Evolutionary conservation across 2,113 vertebrate species (phyloP), one percentile per base, ranked within the genome.

Genomic region (Scatophagus argus): DNA sequence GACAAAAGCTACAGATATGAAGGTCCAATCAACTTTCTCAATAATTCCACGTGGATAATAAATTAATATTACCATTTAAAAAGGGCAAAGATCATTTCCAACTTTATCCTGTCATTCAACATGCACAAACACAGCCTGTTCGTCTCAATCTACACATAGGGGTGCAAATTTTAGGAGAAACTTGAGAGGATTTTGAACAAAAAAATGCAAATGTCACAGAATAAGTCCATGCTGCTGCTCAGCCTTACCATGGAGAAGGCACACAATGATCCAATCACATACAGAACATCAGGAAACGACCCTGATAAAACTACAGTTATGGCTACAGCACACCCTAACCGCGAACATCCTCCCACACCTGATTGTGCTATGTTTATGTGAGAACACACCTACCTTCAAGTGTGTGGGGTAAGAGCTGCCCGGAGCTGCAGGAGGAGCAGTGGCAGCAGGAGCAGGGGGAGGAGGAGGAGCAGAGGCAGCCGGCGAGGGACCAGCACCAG

Each of bases 401-500:
- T 99, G 98, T 52, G 96, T 39, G 31, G 98, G 98, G 27, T 97
- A 99, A 6, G 97, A 97, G 89, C 98, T 99, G 73, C 98, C 98
- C 3, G 97, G 98, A 47, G 96, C 94, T 72, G 96, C 95, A 36
- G 93, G 84, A 11, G 92, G 59, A 11, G 93, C 44, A 17, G 92
- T 55, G 74, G 94, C 78, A 71, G 96, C 79, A 72, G 96, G 74
- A 61, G 93, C 67, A 2, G 93, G 59, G 64, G 94, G 56, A 8
- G 95, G 87, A 17, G 95, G 52, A 43, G 94, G 51, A 10, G 92
- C 12, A 11, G 95, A 88, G 58, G 95, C 85, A 44, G 94, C 64
- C 32, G 96, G 55, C 61, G 95, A 65, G 4, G 96, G 39, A 4
- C 95, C 55, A 7, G 87, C 89, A 52, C 94, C 73, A 0, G 94